phyloP scores from a whole-genome alignment of 2,113 vertebrate species.

The Rhinoptilus africanus region DNA sequence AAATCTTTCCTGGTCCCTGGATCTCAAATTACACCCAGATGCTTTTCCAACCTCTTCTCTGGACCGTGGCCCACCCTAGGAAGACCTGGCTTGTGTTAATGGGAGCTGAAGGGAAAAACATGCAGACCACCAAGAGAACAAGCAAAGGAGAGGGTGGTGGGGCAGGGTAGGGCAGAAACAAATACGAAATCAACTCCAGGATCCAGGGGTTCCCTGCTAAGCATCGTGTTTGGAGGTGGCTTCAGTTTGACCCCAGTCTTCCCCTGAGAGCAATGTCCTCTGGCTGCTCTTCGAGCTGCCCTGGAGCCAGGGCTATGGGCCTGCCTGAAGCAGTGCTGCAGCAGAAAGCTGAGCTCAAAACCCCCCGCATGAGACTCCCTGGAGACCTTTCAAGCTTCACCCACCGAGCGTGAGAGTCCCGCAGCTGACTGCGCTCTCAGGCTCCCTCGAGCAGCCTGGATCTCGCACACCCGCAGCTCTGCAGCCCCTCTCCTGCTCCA shows the following conservation, averaged over 20 bases:
- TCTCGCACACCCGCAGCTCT: neutral
- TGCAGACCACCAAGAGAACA: conserved; percentile 56
- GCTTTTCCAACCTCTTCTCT: conserved; percentile 36
- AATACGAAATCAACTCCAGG: neutral
- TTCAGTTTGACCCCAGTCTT: conserved; percentile 38
- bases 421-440: neutral
- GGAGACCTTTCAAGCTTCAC: conserved; percentile 30
- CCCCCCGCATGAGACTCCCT: neutral
- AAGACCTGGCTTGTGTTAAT: conserved; percentile 52
- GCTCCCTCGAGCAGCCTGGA: neutral
- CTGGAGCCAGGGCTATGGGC: neutral
- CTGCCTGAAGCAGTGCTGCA: neutral
- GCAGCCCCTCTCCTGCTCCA: neutral
- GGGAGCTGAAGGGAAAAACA: conserved; percentile 43
- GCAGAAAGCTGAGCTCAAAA: conserved; percentile 4
- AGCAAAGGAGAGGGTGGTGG: conserved; percentile 1
- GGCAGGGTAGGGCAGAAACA: conserved; percentile 47
- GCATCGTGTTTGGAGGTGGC: conserved; percentile 16
- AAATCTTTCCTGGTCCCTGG: neutral
- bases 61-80: conserved; percentile 26
- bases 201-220: conserved; percentile 4
- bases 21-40: conserved; percentile 62
- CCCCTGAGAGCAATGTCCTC: conserved; percentile 43
- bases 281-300: conserved; percentile 41
- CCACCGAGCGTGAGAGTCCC: neutral